Evolutionary conservation across 1,140 invertebrate species (phyloP).

Genomic region (Telenomus remus): DNA sequence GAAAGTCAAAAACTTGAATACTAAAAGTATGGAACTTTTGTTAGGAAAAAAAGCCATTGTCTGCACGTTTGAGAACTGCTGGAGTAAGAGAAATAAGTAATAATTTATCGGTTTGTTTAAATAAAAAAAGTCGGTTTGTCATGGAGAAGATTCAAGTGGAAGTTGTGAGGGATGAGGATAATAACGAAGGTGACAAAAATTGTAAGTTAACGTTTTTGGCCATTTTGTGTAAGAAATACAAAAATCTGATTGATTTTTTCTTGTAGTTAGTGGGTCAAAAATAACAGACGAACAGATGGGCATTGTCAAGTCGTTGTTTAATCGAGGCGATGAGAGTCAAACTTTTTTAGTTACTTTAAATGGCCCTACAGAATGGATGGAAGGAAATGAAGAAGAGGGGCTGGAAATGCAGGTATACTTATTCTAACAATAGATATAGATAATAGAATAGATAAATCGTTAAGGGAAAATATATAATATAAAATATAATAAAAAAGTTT

Average conservation of each 20-base stretch:
- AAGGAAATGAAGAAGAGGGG: constrained; percentile 68
- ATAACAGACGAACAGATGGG: constrained; percentile 70
- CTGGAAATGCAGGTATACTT: constrained; percentile 69
- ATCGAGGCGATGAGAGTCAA: constrained; percentile 70
- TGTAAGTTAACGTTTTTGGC: constrained; percentile 61
- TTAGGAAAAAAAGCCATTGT: constrained; percentile 64
- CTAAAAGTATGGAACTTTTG: constrained; percentile 50
- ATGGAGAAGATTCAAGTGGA: constrained; percentile 74
- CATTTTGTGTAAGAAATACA: background rate
- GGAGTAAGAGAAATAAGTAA: constrained; percentile 61
- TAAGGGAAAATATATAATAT: constrained; percentile 1
- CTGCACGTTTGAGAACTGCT: constrained; percentile 58
- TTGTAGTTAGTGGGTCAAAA: constrained; percentile 60
- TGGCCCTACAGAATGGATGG: constrained; percentile 68
- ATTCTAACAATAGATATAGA: background rate
- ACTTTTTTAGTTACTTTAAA: constrained; percentile 74
- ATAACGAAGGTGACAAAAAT: constrained; percentile 45
- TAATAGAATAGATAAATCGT: constrained; percentile 4
- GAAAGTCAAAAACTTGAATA: constrained; percentile 7
- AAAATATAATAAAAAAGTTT: background rate
- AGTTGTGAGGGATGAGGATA: constrained; percentile 61
- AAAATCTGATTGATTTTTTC: constrained; percentile 16
- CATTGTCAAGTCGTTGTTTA: constrained; percentile 72
- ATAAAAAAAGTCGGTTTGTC: constrained; percentile 68
- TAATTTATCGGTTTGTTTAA: constrained; percentile 70